Evolutionary conservation across 2,888 invertebrate species (phyloP), one percentile per base, ranked within the genome.

Genomic region (Cecidostiba fungosa): DNA sequence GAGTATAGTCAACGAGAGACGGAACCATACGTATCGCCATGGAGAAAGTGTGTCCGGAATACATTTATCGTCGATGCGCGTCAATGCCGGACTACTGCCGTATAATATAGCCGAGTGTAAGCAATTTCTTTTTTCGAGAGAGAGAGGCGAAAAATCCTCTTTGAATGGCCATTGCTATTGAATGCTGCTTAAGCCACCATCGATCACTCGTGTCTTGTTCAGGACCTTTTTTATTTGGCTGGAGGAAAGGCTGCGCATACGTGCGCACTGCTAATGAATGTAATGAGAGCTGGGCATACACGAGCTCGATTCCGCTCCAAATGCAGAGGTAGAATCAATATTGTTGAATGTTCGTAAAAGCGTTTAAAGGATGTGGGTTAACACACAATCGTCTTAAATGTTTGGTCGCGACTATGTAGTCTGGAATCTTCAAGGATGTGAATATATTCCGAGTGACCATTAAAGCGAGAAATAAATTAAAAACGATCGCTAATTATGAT

Each of bases 1-100:
- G 29, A 43, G 36, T 36, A 6, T 36, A 29, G 23, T 77, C 23
- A 36, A 4, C 66, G 69, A 0, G 26, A 29, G n/a, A 47, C 69
- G 26, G 50, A 74, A 47, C 14, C 23, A 26, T 23, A n/a, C 43
- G 10, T 1, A 74, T 0, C 6, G 50, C 43, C 16, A 39, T 8
- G 47, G 54, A 36, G 79, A 80, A 80, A 82, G 77, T 54, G 59
- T 50, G 43, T 50, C 76, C 19, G n/a, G 72, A 77, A 59, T 77
- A 70, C 54, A 32, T 72, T 43, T 47, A 47, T 66, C 4, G 54
- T 0, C 23, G 32, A 36, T 26, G 66, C 32, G 66, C 54, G 62
- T 47, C 59, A 47, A 23, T 66, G 23, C 14, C 26, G 19, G 23
- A 39, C 59, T 29, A 29, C n/a, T 3, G 8, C n/a, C 4, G 8